phyloP scores from a whole-genome alignment of 1,140 invertebrate genomes.

The Drosophila tristis region DNA sequence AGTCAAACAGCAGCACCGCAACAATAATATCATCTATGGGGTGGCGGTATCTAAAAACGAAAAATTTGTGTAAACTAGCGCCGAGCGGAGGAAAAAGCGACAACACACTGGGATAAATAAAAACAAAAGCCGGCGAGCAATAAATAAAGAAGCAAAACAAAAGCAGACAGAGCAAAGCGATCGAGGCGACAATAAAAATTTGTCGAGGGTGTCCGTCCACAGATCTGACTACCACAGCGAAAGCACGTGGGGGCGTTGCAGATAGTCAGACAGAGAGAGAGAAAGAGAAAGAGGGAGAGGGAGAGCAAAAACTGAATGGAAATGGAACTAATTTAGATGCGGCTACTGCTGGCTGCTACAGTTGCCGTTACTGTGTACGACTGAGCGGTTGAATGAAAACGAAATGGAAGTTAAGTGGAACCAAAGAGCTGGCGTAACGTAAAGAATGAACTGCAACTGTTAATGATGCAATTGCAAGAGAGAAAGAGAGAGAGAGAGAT shows the following conservation, averaged over 20 bases:
- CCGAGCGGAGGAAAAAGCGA: conserved; percentile 16
- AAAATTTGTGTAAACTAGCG: conserved; percentile 6
- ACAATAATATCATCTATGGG: conserved; percentile 17
- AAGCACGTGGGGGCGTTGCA: conserved; percentile 49
- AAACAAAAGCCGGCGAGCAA: conserved; percentile 61
- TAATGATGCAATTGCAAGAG: no score
- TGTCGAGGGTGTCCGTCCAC: conserved; percentile 38
- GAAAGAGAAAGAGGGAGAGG: conserved; percentile 3
- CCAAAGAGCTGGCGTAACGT: no score
- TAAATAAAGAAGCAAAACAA: conserved; percentile 58
- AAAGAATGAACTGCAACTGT: no score
- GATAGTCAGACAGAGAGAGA: conserved; percentile 28
- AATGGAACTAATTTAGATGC: no score
- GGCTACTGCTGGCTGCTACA: conserved; percentile 33
- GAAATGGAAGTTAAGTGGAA: no score
- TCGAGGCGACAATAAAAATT: conserved; percentile 52
- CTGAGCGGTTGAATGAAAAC: no score
- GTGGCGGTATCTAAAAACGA: conserved; percentile 26
- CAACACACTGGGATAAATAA: conserved; percentile 24
- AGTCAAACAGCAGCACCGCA: conserved; percentile 24
- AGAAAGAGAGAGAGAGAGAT: no score
- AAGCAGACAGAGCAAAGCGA: conserved; percentile 32
- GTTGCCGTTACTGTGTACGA: conserved; percentile 39
- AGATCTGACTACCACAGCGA: conserved; percentile 5
- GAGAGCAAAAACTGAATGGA: conserved; percentile 35